phyloP scores from a whole-genome alignment of 1,140 invertebrate genomes.

The Mamestra configurata region DNA sequence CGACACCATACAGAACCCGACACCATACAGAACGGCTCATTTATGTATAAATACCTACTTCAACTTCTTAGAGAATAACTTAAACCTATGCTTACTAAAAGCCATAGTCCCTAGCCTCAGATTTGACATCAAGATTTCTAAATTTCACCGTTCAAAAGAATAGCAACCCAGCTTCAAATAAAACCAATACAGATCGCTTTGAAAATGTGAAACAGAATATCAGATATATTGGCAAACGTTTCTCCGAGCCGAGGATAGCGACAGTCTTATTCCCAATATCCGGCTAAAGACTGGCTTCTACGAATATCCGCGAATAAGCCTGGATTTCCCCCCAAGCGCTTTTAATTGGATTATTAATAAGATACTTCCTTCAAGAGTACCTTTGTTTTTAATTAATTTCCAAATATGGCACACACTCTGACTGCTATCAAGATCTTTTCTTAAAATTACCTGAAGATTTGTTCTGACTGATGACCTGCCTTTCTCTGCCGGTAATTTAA shows the following conservation, averaged over 20 bases:
- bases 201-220: background rate
- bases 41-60: too few species aligned
- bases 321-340: background rate
- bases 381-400: too few species aligned
- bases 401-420: too few species aligned
- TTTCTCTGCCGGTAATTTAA: too few species aligned
- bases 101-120: too few species aligned
- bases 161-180: background rate
- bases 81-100: too few species aligned
- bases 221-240: background rate
- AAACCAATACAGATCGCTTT: background rate
- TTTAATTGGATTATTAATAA: conserved; percentile 12
- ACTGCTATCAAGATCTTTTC: too few species aligned
- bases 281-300: conserved; percentile 1
- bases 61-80: too few species aligned
- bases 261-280: conserved; percentile 19
- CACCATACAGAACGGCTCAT: too few species aligned
- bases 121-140: background rate
- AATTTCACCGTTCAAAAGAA: background rate
- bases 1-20: too few species aligned
- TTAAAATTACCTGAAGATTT: too few species aligned
- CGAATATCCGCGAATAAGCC: background rate
- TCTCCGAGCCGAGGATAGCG: background rate
- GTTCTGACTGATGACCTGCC: too few species aligned
- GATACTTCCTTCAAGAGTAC: background rate